These are phyloP conservation scores for Drosophila demipolita DNA, from an alignment of 2,888 invertebrate genomes.

Conservation along the genomic window DNA sequence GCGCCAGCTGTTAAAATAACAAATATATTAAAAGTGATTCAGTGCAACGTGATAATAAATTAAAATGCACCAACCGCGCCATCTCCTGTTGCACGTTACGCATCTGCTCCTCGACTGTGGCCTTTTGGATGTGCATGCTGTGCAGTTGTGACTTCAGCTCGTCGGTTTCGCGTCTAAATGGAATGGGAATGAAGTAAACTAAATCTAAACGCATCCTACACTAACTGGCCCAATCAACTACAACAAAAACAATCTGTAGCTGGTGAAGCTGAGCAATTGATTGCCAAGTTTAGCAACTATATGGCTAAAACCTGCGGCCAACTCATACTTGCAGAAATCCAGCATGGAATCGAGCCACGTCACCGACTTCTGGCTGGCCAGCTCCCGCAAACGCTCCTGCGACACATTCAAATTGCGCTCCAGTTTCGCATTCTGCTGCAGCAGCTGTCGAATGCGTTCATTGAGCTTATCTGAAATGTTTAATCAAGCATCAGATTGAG, in stretches of 20 bases:
- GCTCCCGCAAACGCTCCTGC: constrained; percentile 77
- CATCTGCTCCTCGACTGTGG: constrained; percentile 81
- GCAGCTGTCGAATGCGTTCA: constrained; percentile 78
- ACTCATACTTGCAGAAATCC: constrained; percentile 84
- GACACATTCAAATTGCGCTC: constrained; percentile 78
- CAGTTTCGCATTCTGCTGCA: constrained; percentile 80
- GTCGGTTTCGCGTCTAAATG: constrained; percentile 84
- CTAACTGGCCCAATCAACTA: constrained; percentile 40
- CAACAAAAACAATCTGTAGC: constrained; percentile 59
- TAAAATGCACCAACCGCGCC: constrained; percentile 74
- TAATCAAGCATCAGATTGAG: neutral
- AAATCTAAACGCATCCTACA: constrained; percentile 36
- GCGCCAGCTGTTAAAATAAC: constrained; percentile 78
- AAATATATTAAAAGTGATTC: neutral
- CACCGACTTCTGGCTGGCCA: constrained; percentile 81
- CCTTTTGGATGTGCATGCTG: constrained; percentile 81
- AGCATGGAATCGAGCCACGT: constrained; percentile 84
- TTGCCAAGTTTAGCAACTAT: constrained; percentile 53
- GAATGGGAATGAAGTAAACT: constrained; percentile 51
- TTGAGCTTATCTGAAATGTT: constrained; percentile 78
- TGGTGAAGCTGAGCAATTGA: constrained; percentile 56
- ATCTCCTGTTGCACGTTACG: constrained; percentile 82
- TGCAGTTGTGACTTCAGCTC: constrained; percentile 83
- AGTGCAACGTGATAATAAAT: neutral
- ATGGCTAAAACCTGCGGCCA: constrained; percentile 55